Conservation (phyloP, 2,888 invertebrate genomes). For the Parnassius orleans region DNA sequence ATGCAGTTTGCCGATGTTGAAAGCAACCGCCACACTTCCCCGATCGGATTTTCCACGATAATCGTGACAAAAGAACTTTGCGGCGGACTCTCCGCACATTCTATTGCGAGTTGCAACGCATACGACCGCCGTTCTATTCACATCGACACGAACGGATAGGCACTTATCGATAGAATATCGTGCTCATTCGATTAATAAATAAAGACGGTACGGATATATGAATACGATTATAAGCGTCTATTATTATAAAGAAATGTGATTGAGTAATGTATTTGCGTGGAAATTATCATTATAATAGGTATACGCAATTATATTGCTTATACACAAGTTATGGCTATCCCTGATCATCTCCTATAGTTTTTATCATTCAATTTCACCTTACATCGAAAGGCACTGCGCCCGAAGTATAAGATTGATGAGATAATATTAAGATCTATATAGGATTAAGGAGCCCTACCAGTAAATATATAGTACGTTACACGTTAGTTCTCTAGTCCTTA, state of each 20-base stretch:
- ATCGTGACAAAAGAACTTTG: conserved; percentile 80
- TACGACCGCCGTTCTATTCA: conserved; percentile 56
- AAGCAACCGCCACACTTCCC: conserved; percentile 73
- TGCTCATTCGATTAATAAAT: conserved; percentile 45
- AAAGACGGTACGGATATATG: conserved; percentile 35
- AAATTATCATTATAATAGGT: neutral
- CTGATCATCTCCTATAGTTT: too few species aligned
- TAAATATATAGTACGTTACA: too few species aligned
- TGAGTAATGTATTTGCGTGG: neutral
- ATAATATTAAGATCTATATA: too few species aligned
- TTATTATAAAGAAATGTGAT: conserved; percentile 22
- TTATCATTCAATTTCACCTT: too few species aligned
- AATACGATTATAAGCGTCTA: conserved; percentile 18
- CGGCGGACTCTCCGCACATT: conserved; percentile 57
- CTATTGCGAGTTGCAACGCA: conserved; percentile 59
- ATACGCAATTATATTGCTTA: too few species aligned
- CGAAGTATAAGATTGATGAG: too few species aligned
- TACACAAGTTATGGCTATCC: too few species aligned
- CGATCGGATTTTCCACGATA: conserved; percentile 79
- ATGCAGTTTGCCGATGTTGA: conserved; percentile 76
- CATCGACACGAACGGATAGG: conserved; percentile 51
- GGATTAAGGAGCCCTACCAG: too few species aligned
- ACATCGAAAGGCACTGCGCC: too few species aligned
- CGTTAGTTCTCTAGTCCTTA: too few species aligned
- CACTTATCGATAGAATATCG: conserved; percentile 50